These are phyloP conservation scores for Graptemys geographica DNA, from an alignment of 2,797 vertebrate species.

Conservation along the genomic window DNA sequence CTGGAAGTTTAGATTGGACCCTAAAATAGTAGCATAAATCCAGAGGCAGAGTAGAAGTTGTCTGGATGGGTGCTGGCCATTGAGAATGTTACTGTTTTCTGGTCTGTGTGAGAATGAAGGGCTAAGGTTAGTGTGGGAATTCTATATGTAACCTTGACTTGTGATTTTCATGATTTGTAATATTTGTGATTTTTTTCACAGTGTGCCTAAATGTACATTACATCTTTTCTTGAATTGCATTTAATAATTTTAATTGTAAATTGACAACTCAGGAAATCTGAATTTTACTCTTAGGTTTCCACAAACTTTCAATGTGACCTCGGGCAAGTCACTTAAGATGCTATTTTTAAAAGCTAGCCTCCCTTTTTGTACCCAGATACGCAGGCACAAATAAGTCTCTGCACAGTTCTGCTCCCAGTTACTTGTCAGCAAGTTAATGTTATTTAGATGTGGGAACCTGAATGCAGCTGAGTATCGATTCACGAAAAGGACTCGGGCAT, in stretches of 20 bases:
- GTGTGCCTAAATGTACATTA: neutral
- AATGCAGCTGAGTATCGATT: neutral
- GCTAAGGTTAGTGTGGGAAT: neutral
- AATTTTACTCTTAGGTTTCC: neutral
- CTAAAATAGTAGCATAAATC: neutral
- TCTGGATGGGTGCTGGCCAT: neutral
- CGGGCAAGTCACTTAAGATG: neutral
- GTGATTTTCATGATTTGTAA: neutral
- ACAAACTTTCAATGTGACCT: neutral
- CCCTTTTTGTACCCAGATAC: neutral
- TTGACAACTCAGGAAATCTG: neutral
- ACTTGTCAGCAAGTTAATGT: neutral
- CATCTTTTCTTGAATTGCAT: neutral
- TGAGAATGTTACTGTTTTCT: neutral
- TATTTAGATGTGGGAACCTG: constrained; percentile 1
- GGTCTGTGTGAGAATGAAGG: neutral
- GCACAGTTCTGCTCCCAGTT: neutral
- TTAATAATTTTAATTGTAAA: neutral
- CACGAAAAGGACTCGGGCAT: neutral
- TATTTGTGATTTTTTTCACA: neutral
- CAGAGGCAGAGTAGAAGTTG: neutral
- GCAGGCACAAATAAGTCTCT: constrained; percentile 16
- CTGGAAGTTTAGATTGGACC: neutral
- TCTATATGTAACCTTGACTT: neutral
- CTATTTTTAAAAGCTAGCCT: neutral